Evolutionary conservation across 2,797 vertebrate species (phyloP).

Genomic region (Acomys russatus): DNA sequence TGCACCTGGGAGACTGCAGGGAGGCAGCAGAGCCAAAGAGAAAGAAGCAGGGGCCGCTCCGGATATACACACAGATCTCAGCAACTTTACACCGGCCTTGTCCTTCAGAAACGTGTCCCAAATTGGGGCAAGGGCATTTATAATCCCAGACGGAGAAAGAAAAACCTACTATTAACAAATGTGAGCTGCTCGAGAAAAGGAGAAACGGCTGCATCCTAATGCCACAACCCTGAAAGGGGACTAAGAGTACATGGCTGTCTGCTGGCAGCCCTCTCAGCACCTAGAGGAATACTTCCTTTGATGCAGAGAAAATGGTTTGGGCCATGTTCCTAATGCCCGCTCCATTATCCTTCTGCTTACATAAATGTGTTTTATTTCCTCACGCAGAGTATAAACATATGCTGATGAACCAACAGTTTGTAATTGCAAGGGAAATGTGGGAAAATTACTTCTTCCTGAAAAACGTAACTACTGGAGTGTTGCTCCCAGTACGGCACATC

Average conservation of each 20-base stretch:
- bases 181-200: neutral
- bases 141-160: neutral
- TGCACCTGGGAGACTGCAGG: neutral
- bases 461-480: neutral
- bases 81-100: neutral
- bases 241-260: conserved; percentile 27
- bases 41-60: neutral
- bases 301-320: neutral
- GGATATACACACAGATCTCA: neutral
- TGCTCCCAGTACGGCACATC: neutral
- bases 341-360: neutral
- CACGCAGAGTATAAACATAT: neutral
- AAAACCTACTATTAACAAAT: neutral
- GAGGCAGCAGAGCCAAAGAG: neutral
- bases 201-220: neutral
- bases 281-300: conserved; percentile 27
- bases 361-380: conserved; percentile 48
- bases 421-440: conserved; percentile 55
- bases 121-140: neutral
- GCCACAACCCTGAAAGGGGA: neutral
- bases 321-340: neutral
- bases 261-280: conserved; percentile 44
- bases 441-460: conserved; percentile 45
- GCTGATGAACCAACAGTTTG: neutral
- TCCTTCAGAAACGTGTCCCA: neutral